phyloP scores from a whole-genome alignment of 2,113 vertebrate genomes.

The Ictalurus punctatus region DNA sequence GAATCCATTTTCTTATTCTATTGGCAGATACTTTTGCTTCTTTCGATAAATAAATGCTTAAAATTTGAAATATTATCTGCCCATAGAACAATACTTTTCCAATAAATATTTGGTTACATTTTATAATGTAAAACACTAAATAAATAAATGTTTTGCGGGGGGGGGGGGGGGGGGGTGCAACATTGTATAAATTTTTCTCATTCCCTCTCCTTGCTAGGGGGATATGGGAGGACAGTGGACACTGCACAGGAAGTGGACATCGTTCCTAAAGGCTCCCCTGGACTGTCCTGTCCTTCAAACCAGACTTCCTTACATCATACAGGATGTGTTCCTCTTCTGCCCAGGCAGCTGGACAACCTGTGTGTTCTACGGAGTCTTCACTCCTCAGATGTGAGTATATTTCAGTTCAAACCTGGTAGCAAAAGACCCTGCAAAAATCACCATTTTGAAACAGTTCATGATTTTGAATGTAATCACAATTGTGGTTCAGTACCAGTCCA shows the following conservation, averaged over 20 bases:
- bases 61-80: neutral
- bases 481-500: neutral
- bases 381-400: constrained; percentile 72
- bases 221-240: constrained; percentile 74
- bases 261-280: constrained; percentile 77
- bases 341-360: constrained; percentile 65
- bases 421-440: neutral
- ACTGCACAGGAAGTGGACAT: constrained; percentile 78
- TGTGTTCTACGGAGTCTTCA: constrained; percentile 77
- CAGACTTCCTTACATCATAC: constrained; percentile 72
- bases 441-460: neutral
- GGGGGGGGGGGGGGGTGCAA: rapidly evolving
- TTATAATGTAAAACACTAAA: neutral
- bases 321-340: constrained; percentile 75
- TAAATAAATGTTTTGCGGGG: too few relatives aligned
- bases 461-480: neutral
- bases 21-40: neutral
- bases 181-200: constrained; percentile 11
- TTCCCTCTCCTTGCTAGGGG: constrained; percentile 60
- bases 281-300: constrained; percentile 70
- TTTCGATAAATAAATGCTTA: neutral
- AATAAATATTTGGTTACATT: neutral
- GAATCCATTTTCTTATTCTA: too few relatives aligned
- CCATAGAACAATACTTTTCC: neutral
- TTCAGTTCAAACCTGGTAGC: neutral